Evolutionary conservation across 2,113 vertebrate genomes (phyloP), one percentile per base, ranked within the genome.

Genomic region (Chlorocebus sabaeus): DNA sequence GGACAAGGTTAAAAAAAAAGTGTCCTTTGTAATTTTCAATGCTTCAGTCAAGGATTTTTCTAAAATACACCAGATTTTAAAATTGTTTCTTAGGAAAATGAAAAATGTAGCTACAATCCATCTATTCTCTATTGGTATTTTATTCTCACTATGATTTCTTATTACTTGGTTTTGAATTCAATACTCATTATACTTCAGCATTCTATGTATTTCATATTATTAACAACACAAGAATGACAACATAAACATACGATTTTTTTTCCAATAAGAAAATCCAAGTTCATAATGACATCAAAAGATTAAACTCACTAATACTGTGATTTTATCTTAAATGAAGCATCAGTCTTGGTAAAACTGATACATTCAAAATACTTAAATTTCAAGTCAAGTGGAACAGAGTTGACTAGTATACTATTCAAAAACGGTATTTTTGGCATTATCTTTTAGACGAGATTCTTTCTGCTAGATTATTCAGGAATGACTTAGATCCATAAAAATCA

Each of bases 21-120:
- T 72, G 78, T 61, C 95, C 85, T 97, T 96, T 97, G 92, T 90
- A 35, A 59, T 95, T 97, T 52, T 57, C 84, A 97, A 85, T 95
- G 57, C 38, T 72, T 57, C 22, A 94, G 67, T 96, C 92, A 97
- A 97, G 57, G 8, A 38, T 40, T 40, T 81, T 96, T 88, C 59
- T 92, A 96, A 96, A 97, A 87, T 76, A 82, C 1, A 40, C 1
- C 52, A 73, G 35, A 82, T 90, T 90, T 90, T 84, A 82, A 95
- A 93, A 82, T 40, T 4, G 86, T 83, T 83, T 55, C 59, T 85
- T 30, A 52, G 16, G 27, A 32, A 96, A 91, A 89, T 92, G 22
- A 59, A 92, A 96, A 92, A 32, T 57, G 64, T 86, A 95, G 48
- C 25, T 45, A 82, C 23, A 86, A 59, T n/a, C 0, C 11, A 48